Base-by-base conservation (phyloP, 2,888 invertebrate species). In the Drosophila helvetica region DNA sequence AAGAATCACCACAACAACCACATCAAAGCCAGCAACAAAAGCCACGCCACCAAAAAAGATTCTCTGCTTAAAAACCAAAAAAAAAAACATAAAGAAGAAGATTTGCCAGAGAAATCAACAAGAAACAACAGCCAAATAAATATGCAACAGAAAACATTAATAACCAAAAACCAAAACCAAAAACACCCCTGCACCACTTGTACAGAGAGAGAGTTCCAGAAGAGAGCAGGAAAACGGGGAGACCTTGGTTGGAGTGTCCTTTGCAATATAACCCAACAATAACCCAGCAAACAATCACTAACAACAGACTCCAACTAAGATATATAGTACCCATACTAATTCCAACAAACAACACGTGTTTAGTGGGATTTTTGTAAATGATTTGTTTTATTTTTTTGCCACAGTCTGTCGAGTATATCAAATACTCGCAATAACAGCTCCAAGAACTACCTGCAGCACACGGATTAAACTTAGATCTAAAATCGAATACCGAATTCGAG, bases 1-100 rank as follows among this genome's bases (percentile, higher is more conserved):
- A 87, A 68, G 60, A 58, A 80, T 76, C 75, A 84, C 77, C 72
- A 86, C 75, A 71, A 77, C 70, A 50, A 70, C 63, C 50, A 64
- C 57, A 73, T 74, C 74, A 74, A 73, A 81, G 77, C 75, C 74
- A 76, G 74, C 76, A 80, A 77, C 62, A 72, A 73, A 58, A 74
- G 72, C 25, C 25, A 25, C 25, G 72, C 43, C 47, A 72, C 47
- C 54, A 62, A 71, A 65, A 68, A 68, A 62, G 68, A 60, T 15
- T 55, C 38, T 61, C 42, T 17, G n/a, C 38, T 57, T 48, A 52
- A n/a, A n/a, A n/a, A n/a, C n/a, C n/a, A n/a, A n/a, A n/a, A n/a
- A n/a, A n/a, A n/a, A n/a, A n/a, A n/a, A 52, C 45, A 4, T 22
- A 68, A 53, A 48, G 30, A 63, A 45, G 27, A 25, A 45, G 25